A percentile compares a stretch with the other conserved stretches of the same genome.
These are phyloP conservation scores for Clivina fossor DNA, from an alignment of 2,888 invertebrate genomes.

Conservation along the genomic window DNA sequence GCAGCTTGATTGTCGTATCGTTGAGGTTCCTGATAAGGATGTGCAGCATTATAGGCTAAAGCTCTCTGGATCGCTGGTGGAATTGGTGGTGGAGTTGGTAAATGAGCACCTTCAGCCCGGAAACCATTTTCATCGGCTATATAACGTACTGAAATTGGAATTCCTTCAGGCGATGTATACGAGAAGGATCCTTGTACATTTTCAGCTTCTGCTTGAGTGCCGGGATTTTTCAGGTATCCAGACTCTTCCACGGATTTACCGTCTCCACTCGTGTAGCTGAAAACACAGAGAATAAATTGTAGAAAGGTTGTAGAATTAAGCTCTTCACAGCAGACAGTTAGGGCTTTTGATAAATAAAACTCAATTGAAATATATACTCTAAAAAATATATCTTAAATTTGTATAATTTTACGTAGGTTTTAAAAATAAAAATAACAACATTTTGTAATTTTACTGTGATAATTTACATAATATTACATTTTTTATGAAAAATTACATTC, in stretches of 20 bases:
- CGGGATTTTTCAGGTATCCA: constrained; percentile 72
- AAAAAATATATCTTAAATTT: no score
- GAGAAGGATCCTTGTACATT: constrained; percentile 76
- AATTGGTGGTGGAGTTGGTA: constrained; percentile 75
- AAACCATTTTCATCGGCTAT: constrained; percentile 80
- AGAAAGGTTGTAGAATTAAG: background rate
- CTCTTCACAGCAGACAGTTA: background rate
- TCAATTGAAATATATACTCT: no score
- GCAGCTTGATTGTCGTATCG: constrained; percentile 21
- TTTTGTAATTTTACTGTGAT: no score
- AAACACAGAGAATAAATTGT: constrained; percentile 9
- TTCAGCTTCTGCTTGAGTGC: constrained; percentile 70
- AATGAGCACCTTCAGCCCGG: constrained; percentile 73
- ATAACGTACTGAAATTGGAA: constrained; percentile 69
- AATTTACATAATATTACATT: no score
- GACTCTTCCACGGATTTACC: constrained; percentile 78
- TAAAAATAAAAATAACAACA: no score
- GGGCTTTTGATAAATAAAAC: no score
- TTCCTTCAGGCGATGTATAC: constrained; percentile 74
- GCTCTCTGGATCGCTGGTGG: constrained; percentile 69
- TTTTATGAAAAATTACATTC: no score
- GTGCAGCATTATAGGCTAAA: constrained; percentile 45
- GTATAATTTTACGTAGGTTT: no score
- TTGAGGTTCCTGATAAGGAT: constrained; percentile 21
- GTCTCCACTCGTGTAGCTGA: constrained; percentile 73